Base-by-base conservation (phyloP, 2,113 vertebrate species). In the Zootoca vivipara region DNA sequence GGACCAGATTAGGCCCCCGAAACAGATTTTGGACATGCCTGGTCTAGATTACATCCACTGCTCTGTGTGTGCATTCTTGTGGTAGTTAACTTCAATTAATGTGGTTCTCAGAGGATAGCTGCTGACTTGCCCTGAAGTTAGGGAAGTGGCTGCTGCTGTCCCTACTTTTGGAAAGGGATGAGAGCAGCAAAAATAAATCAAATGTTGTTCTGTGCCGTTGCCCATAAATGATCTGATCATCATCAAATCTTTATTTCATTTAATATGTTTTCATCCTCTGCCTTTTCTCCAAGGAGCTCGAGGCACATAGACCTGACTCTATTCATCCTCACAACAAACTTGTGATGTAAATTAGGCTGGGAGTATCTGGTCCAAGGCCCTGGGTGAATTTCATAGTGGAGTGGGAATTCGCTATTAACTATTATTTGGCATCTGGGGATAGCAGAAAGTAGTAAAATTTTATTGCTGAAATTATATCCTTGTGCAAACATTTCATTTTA, bases 391-490 rank as follows among this genome's bases (percentile, higher is more conserved):
- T 86, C 87, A 89, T 89, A 88, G 89, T 82, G 73, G 86, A 90
- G 91, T 86, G 87, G 18, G 69, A 90, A 90, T 91, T 88, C 83
- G 85, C 91, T 87, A 24, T 40, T 40, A 80, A 87, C 91, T 89
- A 82, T 93, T 91, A 94, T 94, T 96, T 87, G 81, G 89, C 89
- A 88, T 81, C 91, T 95, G 86, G 93, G 91, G 93, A 93, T 92
- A 90, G 89, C 90, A 92, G 95, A 82, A 91, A 86, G 67, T 89
- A 88, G 93, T 92, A 91, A 93, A 89, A 93, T 93, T 92, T 84
- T 92, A 90, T 94, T 96, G 86, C 90, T 92, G 42, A 87, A 92
- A 90, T 92, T 80, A 93, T 83, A 93, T 92, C 93, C 91, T 95
- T 93, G 89, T 93, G 89, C 87, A 78, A 94, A 58, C 90, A 77